phyloP scores from a whole-genome alignment of 2,113 vertebrate genomes.

The Columbina picui region DNA sequence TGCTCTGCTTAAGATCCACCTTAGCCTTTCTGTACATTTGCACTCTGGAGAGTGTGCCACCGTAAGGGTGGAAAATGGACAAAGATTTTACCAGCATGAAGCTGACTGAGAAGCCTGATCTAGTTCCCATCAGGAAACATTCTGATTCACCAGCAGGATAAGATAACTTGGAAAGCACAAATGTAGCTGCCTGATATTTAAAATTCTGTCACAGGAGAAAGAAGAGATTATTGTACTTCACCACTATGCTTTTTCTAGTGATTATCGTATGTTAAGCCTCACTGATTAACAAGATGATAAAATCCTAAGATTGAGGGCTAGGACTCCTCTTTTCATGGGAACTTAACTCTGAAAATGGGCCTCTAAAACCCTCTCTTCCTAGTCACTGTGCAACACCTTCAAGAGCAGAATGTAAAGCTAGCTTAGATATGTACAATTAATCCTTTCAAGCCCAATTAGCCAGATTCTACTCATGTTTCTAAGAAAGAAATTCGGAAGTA shows the following conservation, averaged over 20 bases:
- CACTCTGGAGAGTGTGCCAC: not conserved
- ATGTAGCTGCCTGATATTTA: not conserved
- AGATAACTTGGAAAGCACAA: not conserved
- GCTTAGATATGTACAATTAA: not conserved
- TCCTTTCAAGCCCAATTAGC: not conserved
- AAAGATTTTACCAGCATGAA: not conserved
- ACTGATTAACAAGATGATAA: not conserved
- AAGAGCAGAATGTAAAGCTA: not conserved
- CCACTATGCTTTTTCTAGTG: not conserved
- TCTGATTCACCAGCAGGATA: not conserved
- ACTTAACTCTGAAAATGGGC: not conserved
- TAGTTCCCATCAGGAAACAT: not conserved
- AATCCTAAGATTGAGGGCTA: not conserved
- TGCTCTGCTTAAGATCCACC: not conserved
- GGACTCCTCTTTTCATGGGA: not conserved
- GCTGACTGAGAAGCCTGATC: not conserved
- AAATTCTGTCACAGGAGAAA: not conserved
- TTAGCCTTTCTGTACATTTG: not conserved
- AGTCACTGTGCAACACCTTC: not conserved
- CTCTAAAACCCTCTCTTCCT: not conserved
- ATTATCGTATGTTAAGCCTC: not conserved
- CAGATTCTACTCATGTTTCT: not conserved
- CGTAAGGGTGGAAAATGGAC: not conserved
- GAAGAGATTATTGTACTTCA: not conserved
- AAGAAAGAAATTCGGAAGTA: not conserved